phyloP scores from a whole-genome alignment of 2,797 vertebrate species.

The Emys orbicularis region DNA sequence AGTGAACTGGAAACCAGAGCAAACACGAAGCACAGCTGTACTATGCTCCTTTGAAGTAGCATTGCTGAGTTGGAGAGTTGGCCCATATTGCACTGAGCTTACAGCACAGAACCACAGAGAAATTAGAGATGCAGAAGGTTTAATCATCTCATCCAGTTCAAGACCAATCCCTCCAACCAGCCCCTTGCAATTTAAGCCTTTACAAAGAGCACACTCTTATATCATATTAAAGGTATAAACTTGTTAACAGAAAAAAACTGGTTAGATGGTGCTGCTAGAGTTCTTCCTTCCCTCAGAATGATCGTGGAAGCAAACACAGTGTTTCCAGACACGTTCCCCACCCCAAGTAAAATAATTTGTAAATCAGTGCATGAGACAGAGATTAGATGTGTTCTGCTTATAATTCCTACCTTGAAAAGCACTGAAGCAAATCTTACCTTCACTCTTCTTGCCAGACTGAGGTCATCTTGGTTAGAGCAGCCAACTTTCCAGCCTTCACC shows the following conservation, averaged over 20 bases:
- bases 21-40: neutral
- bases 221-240: neutral
- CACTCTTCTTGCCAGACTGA: slow-evolving; percentile 55
- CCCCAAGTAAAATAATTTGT: neutral
- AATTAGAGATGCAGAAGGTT: neutral
- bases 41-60: neutral
- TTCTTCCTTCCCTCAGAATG: neutral
- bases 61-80: neutral
- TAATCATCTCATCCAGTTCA: neutral
- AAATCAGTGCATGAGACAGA: neutral
- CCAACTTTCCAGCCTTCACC: slow-evolving; percentile 69
- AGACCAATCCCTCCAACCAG: neutral
- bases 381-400: neutral
- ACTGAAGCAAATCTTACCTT: slow-evolving; percentile 68
- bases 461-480: slow-evolving; percentile 63
- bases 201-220: neutral
- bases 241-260: neutral
- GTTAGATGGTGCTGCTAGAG: neutral
- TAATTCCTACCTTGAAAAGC: slow-evolving; percentile 18
- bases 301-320: neutral
- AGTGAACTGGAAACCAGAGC: neutral
- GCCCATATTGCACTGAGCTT: neutral
- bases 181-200: neutral
- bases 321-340: neutral
- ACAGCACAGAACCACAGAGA: neutral